A percentile compares a stretch with the other conserved stretches of the same genome.
Conservation (phyloP, 2,113 vertebrate genomes). For the Gambusia holbrooki region DNA sequence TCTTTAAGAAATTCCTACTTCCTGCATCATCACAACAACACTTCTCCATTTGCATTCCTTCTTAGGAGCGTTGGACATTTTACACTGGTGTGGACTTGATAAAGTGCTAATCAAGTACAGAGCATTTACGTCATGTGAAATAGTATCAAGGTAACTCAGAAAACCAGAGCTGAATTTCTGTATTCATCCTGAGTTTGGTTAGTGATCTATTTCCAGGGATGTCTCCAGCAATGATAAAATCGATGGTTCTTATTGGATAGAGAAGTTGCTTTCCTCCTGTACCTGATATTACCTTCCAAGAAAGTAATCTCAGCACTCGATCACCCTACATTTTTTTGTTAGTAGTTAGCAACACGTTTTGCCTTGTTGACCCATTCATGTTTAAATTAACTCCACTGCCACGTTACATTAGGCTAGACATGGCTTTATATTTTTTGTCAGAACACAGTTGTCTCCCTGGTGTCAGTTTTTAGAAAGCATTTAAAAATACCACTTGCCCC, state of each 20-base stretch:
- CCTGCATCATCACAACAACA: too few species aligned
- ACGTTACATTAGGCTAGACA: neutral
- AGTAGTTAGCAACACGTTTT: neutral
- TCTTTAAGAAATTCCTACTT: too few species aligned
- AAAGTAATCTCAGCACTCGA: neutral
- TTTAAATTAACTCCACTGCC: neutral
- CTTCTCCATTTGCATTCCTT: too few species aligned
- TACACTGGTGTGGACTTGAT: too few species aligned
- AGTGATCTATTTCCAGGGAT: too few species aligned
- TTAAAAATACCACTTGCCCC: neutral
- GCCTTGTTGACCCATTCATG: neutral
- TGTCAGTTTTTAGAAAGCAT: neutral
- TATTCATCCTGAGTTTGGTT: too few species aligned
- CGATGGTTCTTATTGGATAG: neutral
- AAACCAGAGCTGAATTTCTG: too few species aligned
- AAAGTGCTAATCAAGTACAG: too few species aligned
- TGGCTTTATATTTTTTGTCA: neutral
- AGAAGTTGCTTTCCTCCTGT: neutral
- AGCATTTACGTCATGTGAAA: too few species aligned
- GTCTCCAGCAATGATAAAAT: too few species aligned
- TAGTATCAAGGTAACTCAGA: too few species aligned
- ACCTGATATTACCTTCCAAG: neutral
- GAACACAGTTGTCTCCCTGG: neutral
- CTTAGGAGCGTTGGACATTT: too few species aligned
- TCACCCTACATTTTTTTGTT: neutral